Percentiles rank a stretch among this genome's conserved stretches.
These are phyloP conservation scores for Heliconius hortense DNA, from an alignment of 2,888 invertebrate genomes.

Conservation along the genomic window DNA sequence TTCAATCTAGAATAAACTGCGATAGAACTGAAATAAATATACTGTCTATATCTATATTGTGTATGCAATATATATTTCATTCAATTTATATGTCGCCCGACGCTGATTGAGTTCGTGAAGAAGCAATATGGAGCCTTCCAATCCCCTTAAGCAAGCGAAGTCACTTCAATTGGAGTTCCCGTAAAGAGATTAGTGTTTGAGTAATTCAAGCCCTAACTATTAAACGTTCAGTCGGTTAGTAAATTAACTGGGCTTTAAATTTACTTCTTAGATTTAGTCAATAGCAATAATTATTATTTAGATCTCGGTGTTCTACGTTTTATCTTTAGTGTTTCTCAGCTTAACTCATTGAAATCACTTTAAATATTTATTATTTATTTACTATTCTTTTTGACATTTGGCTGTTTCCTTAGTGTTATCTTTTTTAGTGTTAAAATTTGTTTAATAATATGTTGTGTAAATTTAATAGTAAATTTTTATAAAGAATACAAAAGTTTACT, in stretches of 20 bases:
- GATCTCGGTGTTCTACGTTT: background rate
- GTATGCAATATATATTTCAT: constrained; percentile 4
- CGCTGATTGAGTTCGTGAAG: constrained; percentile 17
- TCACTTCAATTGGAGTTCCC: constrained; percentile 31
- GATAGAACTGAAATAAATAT: background rate
- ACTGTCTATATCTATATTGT: background rate
- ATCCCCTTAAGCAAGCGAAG: constrained; percentile 28
- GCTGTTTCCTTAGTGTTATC: background rate
- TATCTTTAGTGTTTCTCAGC: background rate
- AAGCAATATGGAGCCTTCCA: constrained; percentile 20
- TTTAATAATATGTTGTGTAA: background rate
- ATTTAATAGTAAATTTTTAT: too few relatives aligned
- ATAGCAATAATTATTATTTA: constrained; percentile 12
- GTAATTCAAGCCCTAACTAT: constrained; percentile 25
- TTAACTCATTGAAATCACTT: background rate
- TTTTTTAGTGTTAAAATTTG: background rate
- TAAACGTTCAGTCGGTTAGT: constrained; percentile 13
- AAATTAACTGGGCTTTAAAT: constrained; percentile 16
- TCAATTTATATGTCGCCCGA: constrained; percentile 18
- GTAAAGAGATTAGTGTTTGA: constrained; percentile 32
- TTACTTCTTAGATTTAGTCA: background rate
- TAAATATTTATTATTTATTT: background rate
- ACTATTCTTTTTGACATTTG: background rate
- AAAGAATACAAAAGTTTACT: too few relatives aligned
- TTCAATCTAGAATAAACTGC: background rate